Percentiles rank a stretch among this genome's conserved stretches.
Conservation (phyloP, 2,888 invertebrate species). For the Thymelicus acteon region DNA sequence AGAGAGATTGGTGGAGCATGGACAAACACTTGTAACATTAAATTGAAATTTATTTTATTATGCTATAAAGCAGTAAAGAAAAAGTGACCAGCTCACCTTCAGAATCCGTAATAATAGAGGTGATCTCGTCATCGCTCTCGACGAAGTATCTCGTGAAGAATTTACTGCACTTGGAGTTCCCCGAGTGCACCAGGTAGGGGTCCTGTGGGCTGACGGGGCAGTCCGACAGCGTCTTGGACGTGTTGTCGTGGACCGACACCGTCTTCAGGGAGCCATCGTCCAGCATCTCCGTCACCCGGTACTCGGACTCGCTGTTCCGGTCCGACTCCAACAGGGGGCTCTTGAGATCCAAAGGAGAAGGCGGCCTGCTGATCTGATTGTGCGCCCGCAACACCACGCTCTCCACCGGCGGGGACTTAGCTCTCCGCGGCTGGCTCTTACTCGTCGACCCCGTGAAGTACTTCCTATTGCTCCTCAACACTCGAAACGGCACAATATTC, state of each 20-base stretch:
- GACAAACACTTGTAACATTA: too few species aligned
- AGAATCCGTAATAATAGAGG: constrained; percentile 89
- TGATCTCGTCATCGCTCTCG: constrained; percentile 89
- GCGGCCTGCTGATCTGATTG: constrained; percentile 73
- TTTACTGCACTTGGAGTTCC: constrained; percentile 86
- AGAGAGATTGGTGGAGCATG: too few species aligned
- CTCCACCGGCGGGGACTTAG: constrained; percentile 76
- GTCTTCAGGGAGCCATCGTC: constrained; percentile 82
- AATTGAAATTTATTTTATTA: too few species aligned
- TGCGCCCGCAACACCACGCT: constrained; percentile 76
- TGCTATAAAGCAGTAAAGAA: not conserved
- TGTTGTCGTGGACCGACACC: constrained; percentile 78
- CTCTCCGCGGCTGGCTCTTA: constrained; percentile 59
- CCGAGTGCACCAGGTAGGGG: constrained; percentile 80
- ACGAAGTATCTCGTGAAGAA: constrained; percentile 88
- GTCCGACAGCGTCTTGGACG: constrained; percentile 79
- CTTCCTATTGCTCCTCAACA: constrained; percentile 83
- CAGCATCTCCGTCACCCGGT: constrained; percentile 79
- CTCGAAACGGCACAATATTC: constrained; percentile 87
- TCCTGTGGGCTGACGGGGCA: constrained; percentile 76
- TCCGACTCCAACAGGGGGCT: constrained; percentile 67
- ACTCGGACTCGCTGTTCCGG: constrained; percentile 76
- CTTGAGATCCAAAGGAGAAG: constrained; percentile 66
- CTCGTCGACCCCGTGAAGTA: constrained; percentile 75
- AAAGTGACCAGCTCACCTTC: constrained; percentile 81